A percentile compares a stretch with the other conserved stretches of the same genome.
Conservation (phyloP, 2,888 invertebrate genomes). For the Ametastegia equiseti region DNA sequence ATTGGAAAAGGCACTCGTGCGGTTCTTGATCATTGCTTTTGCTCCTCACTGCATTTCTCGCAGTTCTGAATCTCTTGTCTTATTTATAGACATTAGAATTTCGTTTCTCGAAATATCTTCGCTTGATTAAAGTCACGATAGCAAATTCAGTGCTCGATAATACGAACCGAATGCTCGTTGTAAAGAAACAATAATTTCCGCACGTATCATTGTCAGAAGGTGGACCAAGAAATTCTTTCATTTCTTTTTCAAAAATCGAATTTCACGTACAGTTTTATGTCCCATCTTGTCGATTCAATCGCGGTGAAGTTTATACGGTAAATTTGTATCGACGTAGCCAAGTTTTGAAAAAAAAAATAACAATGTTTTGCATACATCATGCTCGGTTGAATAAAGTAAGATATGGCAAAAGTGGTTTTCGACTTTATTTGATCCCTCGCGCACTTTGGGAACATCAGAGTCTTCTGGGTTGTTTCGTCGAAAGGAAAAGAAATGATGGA, state of each 20-base stretch:
- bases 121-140: background rate
- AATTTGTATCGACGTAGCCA: too few species aligned
- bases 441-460: constrained; percentile 4
- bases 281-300: background rate
- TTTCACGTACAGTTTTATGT: background rate
- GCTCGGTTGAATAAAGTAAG: background rate
- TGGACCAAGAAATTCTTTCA: too few species aligned
- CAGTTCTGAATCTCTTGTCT: background rate
- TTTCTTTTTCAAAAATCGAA: too few species aligned
- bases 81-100: constrained; percentile 25
- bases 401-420: constrained; percentile 14
- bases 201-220: background rate
- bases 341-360: too few species aligned
- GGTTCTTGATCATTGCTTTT: background rate
- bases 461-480: background rate
- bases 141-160: background rate
- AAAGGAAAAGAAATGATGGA: background rate
- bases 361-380: too few species aligned
- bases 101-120: background rate
- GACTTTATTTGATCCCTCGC: constrained; percentile 14
- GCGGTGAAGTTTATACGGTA: background rate
- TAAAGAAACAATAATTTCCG: background rate
- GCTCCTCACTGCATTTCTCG: constrained; percentile 1
- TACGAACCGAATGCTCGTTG: too few species aligned
- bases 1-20: background rate